phyloP scores from a whole-genome alignment of 1,140 invertebrate genomes.

The Platyscapa corneri region DNA sequence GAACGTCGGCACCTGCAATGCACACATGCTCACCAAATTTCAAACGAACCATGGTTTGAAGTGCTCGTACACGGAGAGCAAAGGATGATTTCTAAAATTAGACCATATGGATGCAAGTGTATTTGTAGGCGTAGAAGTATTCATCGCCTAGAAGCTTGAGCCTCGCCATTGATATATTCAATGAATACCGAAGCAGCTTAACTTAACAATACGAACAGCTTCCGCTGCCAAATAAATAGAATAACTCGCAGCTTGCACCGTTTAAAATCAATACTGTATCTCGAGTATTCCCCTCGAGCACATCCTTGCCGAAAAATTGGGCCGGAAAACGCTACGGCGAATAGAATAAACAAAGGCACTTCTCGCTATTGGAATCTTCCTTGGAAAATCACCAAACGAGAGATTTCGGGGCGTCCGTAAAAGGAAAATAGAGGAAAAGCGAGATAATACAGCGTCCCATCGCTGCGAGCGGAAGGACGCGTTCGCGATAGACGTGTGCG shows the following conservation, averaged over 20 bases:
- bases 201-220: not conserved
- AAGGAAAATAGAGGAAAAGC: not conserved
- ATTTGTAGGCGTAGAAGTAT: not conserved
- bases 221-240: not conserved
- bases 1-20: too few species aligned
- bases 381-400: not conserved
- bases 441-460: not conserved
- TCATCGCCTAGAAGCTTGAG: not conserved
- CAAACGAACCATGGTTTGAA: too few species aligned
- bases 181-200: not conserved
- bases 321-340: not conserved
- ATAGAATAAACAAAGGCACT: slow-evolving; percentile 12
- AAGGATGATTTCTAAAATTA: not conserved
- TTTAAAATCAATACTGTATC: not conserved
- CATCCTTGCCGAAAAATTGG: slow-evolving; percentile 8
- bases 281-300: not conserved
- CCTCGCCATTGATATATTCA: not conserved
- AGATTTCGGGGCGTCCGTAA: not conserved
- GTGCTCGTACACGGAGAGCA: not conserved
- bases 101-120: too few species aligned
- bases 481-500: not conserved
- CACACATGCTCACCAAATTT: too few species aligned
- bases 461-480: not conserved
- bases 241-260: not conserved
- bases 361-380: not conserved